Evolutionary conservation across 2,113 vertebrate genomes (phyloP), one percentile per base, ranked within the genome.

Genomic region (Otus sunia): DNA sequence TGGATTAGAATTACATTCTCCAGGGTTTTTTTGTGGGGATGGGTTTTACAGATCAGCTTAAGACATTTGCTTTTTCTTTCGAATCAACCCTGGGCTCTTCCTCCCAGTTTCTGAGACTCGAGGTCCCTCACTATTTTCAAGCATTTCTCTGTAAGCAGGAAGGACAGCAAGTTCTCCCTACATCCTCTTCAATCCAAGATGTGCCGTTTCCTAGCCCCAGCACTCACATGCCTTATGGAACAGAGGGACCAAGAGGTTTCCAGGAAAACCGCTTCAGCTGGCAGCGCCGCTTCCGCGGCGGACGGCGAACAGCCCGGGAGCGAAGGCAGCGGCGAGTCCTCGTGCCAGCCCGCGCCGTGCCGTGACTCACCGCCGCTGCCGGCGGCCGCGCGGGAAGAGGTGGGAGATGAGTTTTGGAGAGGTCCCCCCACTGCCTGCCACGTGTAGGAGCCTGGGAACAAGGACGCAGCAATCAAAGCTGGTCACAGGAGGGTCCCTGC

Each of bases 391-490:
- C 32, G 22, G 23, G 5, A 21, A 67, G 19, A 76, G 58, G 32
- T 2, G 36, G 78, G 58, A 68, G 63, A 53, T 20, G 36, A 2
- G 34, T 34, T 75, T 11, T 12, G 47, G 45, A 52, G 41, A 47
- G 36, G 20, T 45, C 6, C 37, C 50, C 23, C 52, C 29, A 0
- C 5, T 2, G 34, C 43, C 10, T 36, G 12, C 64, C 3, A 0
- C 1, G 18, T 19, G 8, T 4, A 11, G 62, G 50, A 58, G 66
- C 29, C 4, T 21, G 37, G 71, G 8, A 39, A 37, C 1, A 2
- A 26, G 75, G 78, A 30, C 1, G 20, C 0, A 2, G 4, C 0
- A 0, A 27, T 6, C 30, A 43, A 6, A 73, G 75, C 18, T 3
- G 58, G 52, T 3, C 0, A 5, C 30, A 30, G 74, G 22, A 45